These are phyloP conservation scores for Apeira syringaria DNA, from an alignment of 2,888 invertebrate species.

Conservation along the genomic window DNA sequence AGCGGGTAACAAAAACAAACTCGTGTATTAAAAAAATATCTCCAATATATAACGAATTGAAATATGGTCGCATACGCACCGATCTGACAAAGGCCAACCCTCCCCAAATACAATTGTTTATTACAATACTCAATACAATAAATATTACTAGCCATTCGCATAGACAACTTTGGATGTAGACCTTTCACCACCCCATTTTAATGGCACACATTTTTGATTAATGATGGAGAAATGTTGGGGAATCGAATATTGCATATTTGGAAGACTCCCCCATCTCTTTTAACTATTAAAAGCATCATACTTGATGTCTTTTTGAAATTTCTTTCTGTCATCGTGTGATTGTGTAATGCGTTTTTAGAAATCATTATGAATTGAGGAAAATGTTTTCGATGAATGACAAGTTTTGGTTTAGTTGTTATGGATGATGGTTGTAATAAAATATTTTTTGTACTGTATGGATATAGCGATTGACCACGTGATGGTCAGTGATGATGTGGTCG, in stretches of 20 bases:
- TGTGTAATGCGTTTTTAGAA: conserved; percentile 30
- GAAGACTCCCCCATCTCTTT: conserved; percentile 43
- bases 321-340: conserved; percentile 22
- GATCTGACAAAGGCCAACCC: conserved; percentile 42
- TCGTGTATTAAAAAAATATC: conserved; percentile 11
- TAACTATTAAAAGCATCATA: conserved; percentile 27
- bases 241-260: conserved; percentile 51
- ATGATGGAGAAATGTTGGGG: conserved; percentile 61
- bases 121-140: conserved; percentile 53
- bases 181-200: conserved; percentile 76
- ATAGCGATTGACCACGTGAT: too few species aligned
- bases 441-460: too few species aligned
- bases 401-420: conserved; percentile 22
- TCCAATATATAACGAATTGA: conserved; percentile 8
- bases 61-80: conserved; percentile 18
- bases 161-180: conserved; percentile 69
- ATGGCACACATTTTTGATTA: conserved; percentile 75
- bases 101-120: conserved; percentile 42
- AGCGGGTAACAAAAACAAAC: too few species aligned
- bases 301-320: conserved; percentile 32
- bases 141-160: conserved; percentile 52
- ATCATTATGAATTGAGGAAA: conserved; percentile 15
- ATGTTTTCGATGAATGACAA: conserved; percentile 21
- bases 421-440: conserved; percentile 1
- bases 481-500: too few species aligned